Evolutionary conservation across 2,888 invertebrate species (phyloP).

Genomic region (Crossocerus cetratus): DNA sequence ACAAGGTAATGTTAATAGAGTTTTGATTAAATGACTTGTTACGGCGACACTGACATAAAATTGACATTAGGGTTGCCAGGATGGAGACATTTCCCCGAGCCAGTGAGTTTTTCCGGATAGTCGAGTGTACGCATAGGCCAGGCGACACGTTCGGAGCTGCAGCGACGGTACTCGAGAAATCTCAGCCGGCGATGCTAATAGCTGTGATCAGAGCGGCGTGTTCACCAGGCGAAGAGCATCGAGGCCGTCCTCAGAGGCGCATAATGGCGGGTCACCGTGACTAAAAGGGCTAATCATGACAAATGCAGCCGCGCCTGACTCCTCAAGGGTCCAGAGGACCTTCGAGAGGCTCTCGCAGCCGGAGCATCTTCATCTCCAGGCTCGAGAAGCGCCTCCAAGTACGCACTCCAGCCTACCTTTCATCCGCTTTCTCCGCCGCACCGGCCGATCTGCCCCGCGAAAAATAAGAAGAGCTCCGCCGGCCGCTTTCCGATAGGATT

Average conservation of each 20-base stretch:
- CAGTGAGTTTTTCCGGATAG: too few relatives aligned
- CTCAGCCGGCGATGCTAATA: constrained; percentile 49
- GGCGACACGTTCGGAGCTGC: too few relatives aligned
- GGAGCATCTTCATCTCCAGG: constrained; percentile 27
- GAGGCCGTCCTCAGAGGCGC: constrained; percentile 47
- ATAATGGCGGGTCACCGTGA: constrained; percentile 70
- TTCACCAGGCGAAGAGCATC: constrained; percentile 27
- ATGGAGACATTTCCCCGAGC: too few relatives aligned
- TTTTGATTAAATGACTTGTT: too few relatives aligned
- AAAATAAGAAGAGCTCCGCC: too few relatives aligned
- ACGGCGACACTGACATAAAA: too few relatives aligned
- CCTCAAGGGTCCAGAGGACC: constrained; percentile 42
- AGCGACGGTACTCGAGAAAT: constrained; percentile 25
- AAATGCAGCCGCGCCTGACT: constrained; percentile 68
- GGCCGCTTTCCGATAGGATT: too few relatives aligned
- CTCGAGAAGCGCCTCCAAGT: constrained; percentile 16
- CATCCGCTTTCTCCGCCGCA: neutral
- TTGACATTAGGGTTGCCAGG: too few relatives aligned
- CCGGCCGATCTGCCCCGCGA: neutral
- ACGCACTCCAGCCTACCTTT: constrained; percentile 8
- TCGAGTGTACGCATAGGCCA: too few relatives aligned
- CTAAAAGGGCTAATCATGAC: constrained; percentile 75
- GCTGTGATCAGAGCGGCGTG: constrained; percentile 39
- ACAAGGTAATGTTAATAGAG: too few relatives aligned
- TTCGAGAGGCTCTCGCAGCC: constrained; percentile 38